A percentile compares a stretch with the other conserved stretches of the same genome.
Evolutionary conservation across 2,113 vertebrate species (phyloP).

Genomic region (Athene noctua): DNA sequence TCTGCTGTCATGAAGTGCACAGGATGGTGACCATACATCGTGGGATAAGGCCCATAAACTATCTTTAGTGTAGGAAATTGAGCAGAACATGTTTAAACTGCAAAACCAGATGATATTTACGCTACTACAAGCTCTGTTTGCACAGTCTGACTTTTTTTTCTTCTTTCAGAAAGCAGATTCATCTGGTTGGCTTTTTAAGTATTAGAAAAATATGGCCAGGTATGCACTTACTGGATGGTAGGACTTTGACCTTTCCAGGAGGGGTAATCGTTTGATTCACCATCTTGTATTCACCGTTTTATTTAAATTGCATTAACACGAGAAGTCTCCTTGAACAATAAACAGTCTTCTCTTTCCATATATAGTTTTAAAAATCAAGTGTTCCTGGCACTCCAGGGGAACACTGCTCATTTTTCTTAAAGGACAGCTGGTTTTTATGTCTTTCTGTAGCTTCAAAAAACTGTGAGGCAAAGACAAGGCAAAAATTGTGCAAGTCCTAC

Average conservation of each 20-base stretch:
- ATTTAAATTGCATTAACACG: not conserved
- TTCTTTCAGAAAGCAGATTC: not conserved
- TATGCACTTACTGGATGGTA: not conserved
- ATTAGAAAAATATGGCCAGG: not conserved
- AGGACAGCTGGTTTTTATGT: not conserved
- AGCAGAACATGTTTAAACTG: slow-evolving; percentile 46
- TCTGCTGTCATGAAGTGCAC: slow-evolving; percentile 26
- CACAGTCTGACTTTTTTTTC: not conserved
- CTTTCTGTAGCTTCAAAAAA: not conserved
- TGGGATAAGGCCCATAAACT: slow-evolving; percentile 40
- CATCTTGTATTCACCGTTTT: not conserved
- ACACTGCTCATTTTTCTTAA: not conserved
- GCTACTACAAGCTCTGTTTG: slow-evolving; percentile 28
- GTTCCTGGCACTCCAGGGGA: not conserved
- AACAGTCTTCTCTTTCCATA: not conserved
- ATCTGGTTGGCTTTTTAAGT: not conserved
- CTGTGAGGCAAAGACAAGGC: not conserved
- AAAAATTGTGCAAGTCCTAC: not conserved
- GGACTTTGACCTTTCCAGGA: not conserved
- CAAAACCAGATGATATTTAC: slow-evolving; percentile 51
- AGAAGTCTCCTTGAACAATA: not conserved
- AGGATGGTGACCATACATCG: slow-evolving; percentile 21
- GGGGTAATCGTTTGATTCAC: not conserved
- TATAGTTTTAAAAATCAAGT: not conserved
- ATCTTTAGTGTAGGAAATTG: slow-evolving; percentile 53